Conservation (phyloP, 1,140 invertebrate species). For the Cotesia chilonis region DNA sequence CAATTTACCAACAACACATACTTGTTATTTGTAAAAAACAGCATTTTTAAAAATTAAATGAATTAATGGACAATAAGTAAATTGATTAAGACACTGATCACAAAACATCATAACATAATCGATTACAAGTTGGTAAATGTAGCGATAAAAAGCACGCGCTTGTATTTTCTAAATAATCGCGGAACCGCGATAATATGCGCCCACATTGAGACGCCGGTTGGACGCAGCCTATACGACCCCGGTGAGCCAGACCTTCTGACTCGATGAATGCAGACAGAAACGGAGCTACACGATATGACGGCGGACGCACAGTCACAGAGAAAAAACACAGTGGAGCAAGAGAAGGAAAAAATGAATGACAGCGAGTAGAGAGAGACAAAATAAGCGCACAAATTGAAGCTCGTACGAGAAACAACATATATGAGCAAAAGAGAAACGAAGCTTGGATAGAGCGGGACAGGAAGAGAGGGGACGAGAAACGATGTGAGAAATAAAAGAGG, state of each 20-base stretch:
- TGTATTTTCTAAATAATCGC: constrained; percentile 15
- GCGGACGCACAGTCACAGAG: constrained; percentile 41
- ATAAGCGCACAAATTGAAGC: constrained; percentile 22
- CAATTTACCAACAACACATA: too few relatives aligned
- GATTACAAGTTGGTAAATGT: not conserved
- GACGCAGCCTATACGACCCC: constrained; percentile 47
- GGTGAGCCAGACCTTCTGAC: constrained; percentile 57
- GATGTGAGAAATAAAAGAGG: constrained; percentile 39
- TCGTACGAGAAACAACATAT: constrained; percentile 32
- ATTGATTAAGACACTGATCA: too few relatives aligned
- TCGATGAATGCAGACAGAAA: constrained; percentile 59
- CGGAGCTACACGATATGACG: constrained; percentile 62
- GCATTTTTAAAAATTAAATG: too few relatives aligned
- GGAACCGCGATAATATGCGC: not conserved
- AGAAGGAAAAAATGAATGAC: constrained; percentile 41
- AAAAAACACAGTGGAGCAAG: constrained; percentile 44
- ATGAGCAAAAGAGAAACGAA: constrained; percentile 24
- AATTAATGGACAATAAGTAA: too few relatives aligned
- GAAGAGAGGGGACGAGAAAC: constrained; percentile 33
- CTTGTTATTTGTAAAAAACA: too few relatives aligned
- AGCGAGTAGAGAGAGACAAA: constrained; percentile 36
- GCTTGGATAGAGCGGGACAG: constrained; percentile 37
- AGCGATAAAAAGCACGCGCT: not conserved
- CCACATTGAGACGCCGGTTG: constrained; percentile 44
- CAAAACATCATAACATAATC: not conserved